Evolutionary conservation across 2,797 vertebrate genomes (phyloP).

Genomic region (Xenentodon cancila): DNA sequence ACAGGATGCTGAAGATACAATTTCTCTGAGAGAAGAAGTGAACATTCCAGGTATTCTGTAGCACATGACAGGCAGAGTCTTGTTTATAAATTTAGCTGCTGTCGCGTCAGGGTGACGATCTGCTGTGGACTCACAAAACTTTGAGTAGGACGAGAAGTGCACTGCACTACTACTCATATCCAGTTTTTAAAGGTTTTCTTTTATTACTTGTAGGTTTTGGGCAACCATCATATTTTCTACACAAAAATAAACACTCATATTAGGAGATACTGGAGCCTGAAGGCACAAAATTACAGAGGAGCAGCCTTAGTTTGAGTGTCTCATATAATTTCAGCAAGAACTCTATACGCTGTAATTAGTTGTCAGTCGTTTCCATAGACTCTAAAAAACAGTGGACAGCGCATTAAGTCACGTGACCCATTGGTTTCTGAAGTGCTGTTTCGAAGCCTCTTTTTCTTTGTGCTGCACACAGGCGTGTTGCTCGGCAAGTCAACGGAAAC

Average conservation of each 20-base stretch:
- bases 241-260: slow-evolving; percentile 25
- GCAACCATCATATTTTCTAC: slow-evolving; percentile 1
- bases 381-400: background rate
- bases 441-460: too few species aligned
- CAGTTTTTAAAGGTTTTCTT: slow-evolving; percentile 9
- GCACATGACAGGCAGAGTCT: slow-evolving; percentile 40
- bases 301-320: slow-evolving; percentile 5
- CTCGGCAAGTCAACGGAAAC: too few species aligned
- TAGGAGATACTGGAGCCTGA: slow-evolving; percentile 7
- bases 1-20: slow-evolving; percentile 45
- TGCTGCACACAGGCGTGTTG: too few species aligned
- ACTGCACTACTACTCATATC: slow-evolving; percentile 13
- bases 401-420: background rate
- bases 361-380: slow-evolving; percentile 8
- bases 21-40: slow-evolving; percentile 34
- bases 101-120: slow-evolving; percentile 36
- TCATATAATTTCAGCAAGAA: background rate
- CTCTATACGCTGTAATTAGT: slow-evolving; percentile 2
- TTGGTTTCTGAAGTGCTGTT: too few species aligned
- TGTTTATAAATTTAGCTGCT: slow-evolving; percentile 50
- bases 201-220: slow-evolving; percentile 25
- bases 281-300: slow-evolving; percentile 7
- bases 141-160: slow-evolving; percentile 22
- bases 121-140: slow-evolving; percentile 11
- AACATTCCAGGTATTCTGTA: slow-evolving; percentile 36